These are phyloP conservation scores for Sphyrna mokarran DNA, from an alignment of 2,113 vertebrate species.

Conservation along the genomic window DNA sequence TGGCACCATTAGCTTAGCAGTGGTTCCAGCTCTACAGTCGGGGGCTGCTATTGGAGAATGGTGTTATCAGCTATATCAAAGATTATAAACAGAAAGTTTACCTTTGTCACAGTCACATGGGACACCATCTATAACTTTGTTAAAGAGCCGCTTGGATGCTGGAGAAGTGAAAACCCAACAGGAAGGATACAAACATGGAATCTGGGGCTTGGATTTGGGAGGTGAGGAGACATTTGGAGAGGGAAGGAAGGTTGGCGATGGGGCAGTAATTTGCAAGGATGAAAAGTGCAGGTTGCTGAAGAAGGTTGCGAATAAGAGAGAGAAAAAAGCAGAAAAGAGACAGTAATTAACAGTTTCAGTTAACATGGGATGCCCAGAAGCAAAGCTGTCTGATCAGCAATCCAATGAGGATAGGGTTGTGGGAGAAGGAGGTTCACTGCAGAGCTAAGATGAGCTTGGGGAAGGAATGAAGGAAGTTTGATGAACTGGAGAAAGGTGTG, in stretches of 20 bases:
- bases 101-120: background rate
- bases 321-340: too few species aligned
- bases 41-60: background rate
- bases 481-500: too few species aligned
- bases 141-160: background rate
- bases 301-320: background rate
- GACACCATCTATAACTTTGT: background rate
- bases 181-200: background rate
- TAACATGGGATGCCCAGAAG: too few species aligned
- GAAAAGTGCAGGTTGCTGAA: background rate
- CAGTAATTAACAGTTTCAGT: too few species aligned
- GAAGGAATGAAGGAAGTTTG: too few species aligned
- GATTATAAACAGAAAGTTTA: background rate
- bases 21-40: background rate
- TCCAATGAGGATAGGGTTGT: too few species aligned
- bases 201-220: background rate
- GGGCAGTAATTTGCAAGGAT: background rate
- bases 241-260: background rate
- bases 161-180: background rate
- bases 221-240: background rate
- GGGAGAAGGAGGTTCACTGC: too few species aligned
- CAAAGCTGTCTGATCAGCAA: too few species aligned
- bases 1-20: background rate
- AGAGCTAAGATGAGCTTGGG: too few species aligned
- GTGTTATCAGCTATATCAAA: background rate